Evolutionary conservation across 1,140 invertebrate species (phyloP).

Genomic region (Bombus pyrosoma): DNA sequence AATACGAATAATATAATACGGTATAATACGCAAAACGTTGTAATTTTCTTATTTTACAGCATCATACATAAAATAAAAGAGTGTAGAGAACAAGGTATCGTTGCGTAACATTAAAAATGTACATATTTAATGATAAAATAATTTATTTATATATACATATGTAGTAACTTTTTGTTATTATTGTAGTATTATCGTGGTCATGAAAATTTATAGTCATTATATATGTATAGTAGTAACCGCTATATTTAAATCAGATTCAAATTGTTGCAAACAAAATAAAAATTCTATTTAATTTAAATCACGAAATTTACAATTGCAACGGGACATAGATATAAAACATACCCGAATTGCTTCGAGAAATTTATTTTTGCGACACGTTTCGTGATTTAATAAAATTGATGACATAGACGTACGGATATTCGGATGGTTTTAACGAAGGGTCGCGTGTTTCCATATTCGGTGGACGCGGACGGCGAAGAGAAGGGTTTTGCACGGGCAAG

Average conservation of each 20-base stretch:
- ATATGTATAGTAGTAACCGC: too few species aligned
- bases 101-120: too few species aligned
- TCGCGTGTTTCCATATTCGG: conserved; percentile 66
- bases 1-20: too few species aligned
- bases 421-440: conserved; percentile 41
- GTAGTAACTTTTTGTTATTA: too few species aligned
- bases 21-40: too few species aligned
- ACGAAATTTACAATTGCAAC: neutral
- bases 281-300: neutral
- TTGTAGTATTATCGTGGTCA: too few species aligned
- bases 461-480: conserved; percentile 48
- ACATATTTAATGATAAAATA: too few species aligned
- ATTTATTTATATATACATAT: too few species aligned
- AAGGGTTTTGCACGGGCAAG: conserved; percentile 51
- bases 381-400: neutral
- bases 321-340: neutral
- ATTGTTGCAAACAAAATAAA: neutral
- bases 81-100: too few species aligned
- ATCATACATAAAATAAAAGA: too few species aligned
- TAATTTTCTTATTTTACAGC: too few species aligned
- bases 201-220: too few species aligned
- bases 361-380: neutral
- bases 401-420: neutral
- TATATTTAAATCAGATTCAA: neutral
- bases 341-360: neutral